Evolutionary conservation across 1,140 invertebrate species (phyloP).

Genomic region (Pseudobourletiella spinata): DNA sequence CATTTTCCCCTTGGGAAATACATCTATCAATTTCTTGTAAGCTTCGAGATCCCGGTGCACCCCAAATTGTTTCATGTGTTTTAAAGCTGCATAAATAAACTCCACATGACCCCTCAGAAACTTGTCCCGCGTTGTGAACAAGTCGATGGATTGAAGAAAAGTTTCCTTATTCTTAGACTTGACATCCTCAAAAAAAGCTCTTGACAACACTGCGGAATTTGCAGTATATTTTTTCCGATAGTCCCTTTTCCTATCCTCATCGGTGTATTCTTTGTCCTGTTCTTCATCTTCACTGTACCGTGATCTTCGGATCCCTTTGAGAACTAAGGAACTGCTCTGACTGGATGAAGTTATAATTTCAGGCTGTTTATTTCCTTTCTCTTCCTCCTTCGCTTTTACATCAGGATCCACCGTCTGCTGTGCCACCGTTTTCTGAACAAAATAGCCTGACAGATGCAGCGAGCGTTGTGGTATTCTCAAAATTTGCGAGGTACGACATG

Average conservation of each 20-base stretch:
- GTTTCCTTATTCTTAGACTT: slow-evolving; percentile 60
- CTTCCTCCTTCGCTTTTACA: neutral
- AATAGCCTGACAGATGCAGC: too few species aligned
- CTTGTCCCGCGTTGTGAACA: slow-evolving; percentile 53
- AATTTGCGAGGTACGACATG: too few species aligned
- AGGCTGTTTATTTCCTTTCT: neutral
- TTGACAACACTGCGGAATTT: slow-evolving; percentile 15
- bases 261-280: neutral
- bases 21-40: slow-evolving; percentile 81
- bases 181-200: slow-evolving; percentile 45
- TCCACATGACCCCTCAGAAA: slow-evolving; percentile 73
- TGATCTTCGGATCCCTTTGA: neutral
- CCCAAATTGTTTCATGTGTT: slow-evolving; percentile 80
- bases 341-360: neutral
- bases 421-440: too few species aligned
- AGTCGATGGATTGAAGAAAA: slow-evolving; percentile 63
- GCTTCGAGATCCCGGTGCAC: slow-evolving; percentile 80
- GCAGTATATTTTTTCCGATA: slow-evolving; percentile 7
- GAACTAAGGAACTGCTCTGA: neutral
- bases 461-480: too few species aligned
- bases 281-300: too few species aligned
- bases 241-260: slow-evolving; percentile 2
- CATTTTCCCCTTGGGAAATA: slow-evolving; percentile 87
- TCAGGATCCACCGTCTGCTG: too few species aligned
- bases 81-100: slow-evolving; percentile 83